Base-by-base conservation (phyloP, 2,888 invertebrate genomes). In the Zhuqinia jingwanae region DNA sequence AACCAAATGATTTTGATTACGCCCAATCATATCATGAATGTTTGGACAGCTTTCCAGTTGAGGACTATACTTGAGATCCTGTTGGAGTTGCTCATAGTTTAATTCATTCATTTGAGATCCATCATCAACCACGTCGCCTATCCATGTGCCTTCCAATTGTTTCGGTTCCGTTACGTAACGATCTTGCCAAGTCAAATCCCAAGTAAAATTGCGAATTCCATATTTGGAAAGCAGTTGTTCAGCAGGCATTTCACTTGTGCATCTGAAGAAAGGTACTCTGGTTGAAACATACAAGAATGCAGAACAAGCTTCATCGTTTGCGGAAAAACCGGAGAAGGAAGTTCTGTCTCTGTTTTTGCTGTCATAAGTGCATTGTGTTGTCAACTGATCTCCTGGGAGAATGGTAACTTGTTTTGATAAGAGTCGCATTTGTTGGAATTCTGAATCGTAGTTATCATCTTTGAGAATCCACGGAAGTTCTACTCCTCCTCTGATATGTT, bases 361-460 rank as follows among this genome's bases (percentile, higher is more conserved):
- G 42, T 82, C 82, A 73, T 53, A 88, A 0, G 45, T 78, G 17
- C 88, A 88, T 17, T 88, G 78, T 63, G 78, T 58, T 0, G 79
- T 45, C 5, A 88, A 1, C 15, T 88, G 88, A 65, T 88, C 88
- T 2, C 85, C 85, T 6, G 88, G 88, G 17, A 88, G 82, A 27
- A 88, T 20, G 0, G 45, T 70, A 15, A 85, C 60, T n/a, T 75
- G 56, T 17, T 73, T 50, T 2, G 17, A 20, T 2, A 88, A 30
- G 6, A 80, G 65, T 25, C 85, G 58, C 63, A 81, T 88, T 60
- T 88, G 88, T 22, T 88, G 88, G 17, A 56, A 88, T 36, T 88
- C 88, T 13, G 85, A 88, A 42, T 77, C 60, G 17, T 88, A 88
- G 30, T 88, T 88, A 22, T 88, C 82, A 58, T 88, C 88, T 17